phyloP scores from a whole-genome alignment of 2,113 vertebrate genomes.

The Noturus placidus region DNA sequence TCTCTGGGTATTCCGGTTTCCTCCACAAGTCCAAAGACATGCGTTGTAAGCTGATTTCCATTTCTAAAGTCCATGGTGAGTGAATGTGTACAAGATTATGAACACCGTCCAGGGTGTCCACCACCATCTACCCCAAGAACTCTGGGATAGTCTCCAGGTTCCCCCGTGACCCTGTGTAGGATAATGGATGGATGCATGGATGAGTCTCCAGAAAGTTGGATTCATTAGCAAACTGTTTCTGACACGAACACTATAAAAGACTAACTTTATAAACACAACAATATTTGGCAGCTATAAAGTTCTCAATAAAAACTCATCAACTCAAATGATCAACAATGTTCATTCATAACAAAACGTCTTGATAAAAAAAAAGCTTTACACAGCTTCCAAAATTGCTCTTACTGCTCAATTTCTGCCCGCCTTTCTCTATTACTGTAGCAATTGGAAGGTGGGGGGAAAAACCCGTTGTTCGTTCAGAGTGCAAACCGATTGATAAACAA shows the following conservation, averaged over 20 bases:
- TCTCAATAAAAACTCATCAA: not conserved
- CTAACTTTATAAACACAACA: not conserved
- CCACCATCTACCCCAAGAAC: too few species aligned
- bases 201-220: not conserved
- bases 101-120: too few species aligned
- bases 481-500: slow-evolving; percentile 40
- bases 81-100: too few species aligned
- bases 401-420: not conserved
- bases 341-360: not conserved
- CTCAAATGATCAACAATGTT: not conserved
- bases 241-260: not conserved
- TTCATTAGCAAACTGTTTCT: not conserved
- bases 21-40: too few species aligned
- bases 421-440: not conserved
- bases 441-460: slow-evolving; percentile 24
- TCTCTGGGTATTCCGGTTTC: too few species aligned
- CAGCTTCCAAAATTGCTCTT: not conserved
- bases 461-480: slow-evolving; percentile 21
- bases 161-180: too few species aligned
- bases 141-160: too few species aligned
- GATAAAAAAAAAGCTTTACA: not conserved
- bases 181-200: too few species aligned
- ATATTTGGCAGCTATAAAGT: not conserved
- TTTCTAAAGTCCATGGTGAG: too few species aligned
- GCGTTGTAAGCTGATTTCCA: too few species aligned